Evolutionary conservation across 2,888 invertebrate genomes (phyloP).

Genomic region (Shargacucullia verbasci): DNA sequence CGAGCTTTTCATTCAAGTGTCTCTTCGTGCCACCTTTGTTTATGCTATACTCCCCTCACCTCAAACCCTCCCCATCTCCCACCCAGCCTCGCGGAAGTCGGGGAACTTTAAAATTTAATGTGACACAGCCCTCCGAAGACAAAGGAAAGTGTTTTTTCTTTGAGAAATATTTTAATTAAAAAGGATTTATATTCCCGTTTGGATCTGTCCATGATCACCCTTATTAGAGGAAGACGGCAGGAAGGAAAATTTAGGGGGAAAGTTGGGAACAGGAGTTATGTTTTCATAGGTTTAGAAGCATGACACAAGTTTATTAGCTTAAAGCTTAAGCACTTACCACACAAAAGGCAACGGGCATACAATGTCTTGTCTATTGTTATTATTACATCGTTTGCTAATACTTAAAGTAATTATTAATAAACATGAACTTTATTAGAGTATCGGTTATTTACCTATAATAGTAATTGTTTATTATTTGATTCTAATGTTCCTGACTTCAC

Average conservation of each 20-base stretch:
- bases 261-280: too few relatives aligned
- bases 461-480: too few relatives aligned
- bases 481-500: too few relatives aligned
- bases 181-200: conserved; percentile 28
- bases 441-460: too few relatives aligned
- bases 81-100: conserved; percentile 24
- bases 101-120: conserved; percentile 50
- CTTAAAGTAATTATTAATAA: too few relatives aligned
- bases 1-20: too few relatives aligned
- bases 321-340: too few relatives aligned
- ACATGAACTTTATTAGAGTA: too few relatives aligned
- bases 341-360: neutral
- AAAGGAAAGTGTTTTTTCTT: conserved; percentile 20
- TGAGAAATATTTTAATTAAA: conserved; percentile 46
- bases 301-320: too few relatives aligned
- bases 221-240: conserved; percentile 5
- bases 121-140: conserved; percentile 12
- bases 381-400: too few relatives aligned
- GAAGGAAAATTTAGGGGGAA: neutral
- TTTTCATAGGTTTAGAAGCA: neutral
- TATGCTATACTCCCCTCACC: conserved; percentile 11
- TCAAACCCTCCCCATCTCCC: neutral
- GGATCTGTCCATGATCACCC: conserved; percentile 11
- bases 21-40: conserved; percentile 26
- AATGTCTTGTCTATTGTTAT: too few relatives aligned